These are phyloP conservation scores for Polydrusus pterygomalis DNA, from an alignment of 2,888 invertebrate species.

Conservation along the genomic window DNA sequence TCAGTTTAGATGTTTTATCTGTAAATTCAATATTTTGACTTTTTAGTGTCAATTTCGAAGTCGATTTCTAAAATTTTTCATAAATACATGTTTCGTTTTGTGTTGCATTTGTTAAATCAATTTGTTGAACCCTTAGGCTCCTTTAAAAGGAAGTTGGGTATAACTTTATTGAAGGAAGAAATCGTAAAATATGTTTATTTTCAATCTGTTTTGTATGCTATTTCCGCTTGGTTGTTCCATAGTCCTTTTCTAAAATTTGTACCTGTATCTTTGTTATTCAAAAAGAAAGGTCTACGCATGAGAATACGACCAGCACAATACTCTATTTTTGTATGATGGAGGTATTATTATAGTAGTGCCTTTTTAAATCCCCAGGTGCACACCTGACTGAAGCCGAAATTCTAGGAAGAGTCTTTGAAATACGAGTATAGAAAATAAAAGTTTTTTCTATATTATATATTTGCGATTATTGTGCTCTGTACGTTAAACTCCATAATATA, in stretches of 20 bases:
- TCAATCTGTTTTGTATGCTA: slow-evolving; percentile 1
- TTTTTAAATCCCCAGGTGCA: slow-evolving; percentile 8
- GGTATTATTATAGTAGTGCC: slow-evolving; percentile 9
- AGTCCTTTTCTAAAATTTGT: neutral
- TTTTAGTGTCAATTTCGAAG: no score
- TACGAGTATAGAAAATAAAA: neutral
- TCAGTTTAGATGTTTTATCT: no score
- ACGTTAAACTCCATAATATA: slow-evolving; percentile 32
- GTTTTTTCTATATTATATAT: slow-evolving; percentile 13
- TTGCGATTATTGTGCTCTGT: slow-evolving; percentile 26
- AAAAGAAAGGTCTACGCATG: slow-evolving; percentile 7
- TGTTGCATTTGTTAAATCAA: no score
- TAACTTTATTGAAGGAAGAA: neutral
- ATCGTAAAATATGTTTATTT: neutral
- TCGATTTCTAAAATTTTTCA: no score
- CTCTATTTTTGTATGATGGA: slow-evolving; percentile 10
- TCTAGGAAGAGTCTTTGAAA: slow-evolving; percentile 9
- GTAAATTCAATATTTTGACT: no score
- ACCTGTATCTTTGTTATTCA: slow-evolving; percentile 20
- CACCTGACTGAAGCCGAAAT: slow-evolving; percentile 6
- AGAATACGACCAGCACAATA: neutral
- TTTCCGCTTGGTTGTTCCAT: slow-evolving; percentile 9
- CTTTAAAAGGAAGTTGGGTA: neutral
- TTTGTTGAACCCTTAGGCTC: neutral
- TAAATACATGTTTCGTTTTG: no score